A percentile compares a stretch with the other conserved stretches of the same genome.
These are phyloP conservation scores for Machaerirhynchus nigripectus DNA, from an alignment of 2,113 vertebrate genomes.

Conservation along the genomic window DNA sequence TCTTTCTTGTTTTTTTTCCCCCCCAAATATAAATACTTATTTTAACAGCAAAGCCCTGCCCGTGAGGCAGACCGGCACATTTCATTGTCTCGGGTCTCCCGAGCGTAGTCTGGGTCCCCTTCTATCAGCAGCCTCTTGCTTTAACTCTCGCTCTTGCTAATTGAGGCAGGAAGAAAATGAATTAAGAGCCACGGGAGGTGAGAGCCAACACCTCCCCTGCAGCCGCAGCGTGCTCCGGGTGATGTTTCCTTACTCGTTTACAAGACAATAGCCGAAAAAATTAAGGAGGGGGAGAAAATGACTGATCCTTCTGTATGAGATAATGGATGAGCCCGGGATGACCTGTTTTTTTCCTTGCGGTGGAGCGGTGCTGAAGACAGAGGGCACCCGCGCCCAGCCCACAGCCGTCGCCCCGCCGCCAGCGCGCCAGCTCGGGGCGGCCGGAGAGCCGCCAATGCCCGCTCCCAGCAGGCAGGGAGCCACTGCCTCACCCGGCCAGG, in stretches of 20 bases:
- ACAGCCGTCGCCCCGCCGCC: slow-evolving; percentile 63
- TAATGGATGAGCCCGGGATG: slow-evolving; percentile 80
- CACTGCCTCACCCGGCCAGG: slow-evolving; percentile 76
- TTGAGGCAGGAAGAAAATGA: neutral
- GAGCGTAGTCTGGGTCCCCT: neutral
- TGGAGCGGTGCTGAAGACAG: slow-evolving; percentile 85
- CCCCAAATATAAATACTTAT: neutral
- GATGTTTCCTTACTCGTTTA: neutral
- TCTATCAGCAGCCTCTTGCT: neutral
- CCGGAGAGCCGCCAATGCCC: slow-evolving; percentile 63
- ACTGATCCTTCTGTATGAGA: slow-evolving; percentile 64
- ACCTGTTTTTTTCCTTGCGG: slow-evolving; percentile 87
- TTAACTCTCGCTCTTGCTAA: neutral
- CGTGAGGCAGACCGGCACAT: neutral
- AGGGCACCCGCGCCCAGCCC: slow-evolving; percentile 85
- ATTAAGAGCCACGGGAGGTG: neutral
- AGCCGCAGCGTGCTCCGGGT: neutral
- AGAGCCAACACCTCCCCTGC: neutral
- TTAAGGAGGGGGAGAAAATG: slow-evolving; percentile 22
- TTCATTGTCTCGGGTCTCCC: neutral
- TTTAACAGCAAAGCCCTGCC: neutral
- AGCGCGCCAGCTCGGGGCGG: slow-evolving; percentile 68
- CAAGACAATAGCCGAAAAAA: slow-evolving; percentile 21
- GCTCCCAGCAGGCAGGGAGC: slow-evolving; percentile 71
- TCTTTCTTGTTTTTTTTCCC: fast-evolving